These are phyloP conservation scores for Ophonus ardosiacus DNA, from an alignment of 2,888 invertebrate species.

Conservation along the genomic window DNA sequence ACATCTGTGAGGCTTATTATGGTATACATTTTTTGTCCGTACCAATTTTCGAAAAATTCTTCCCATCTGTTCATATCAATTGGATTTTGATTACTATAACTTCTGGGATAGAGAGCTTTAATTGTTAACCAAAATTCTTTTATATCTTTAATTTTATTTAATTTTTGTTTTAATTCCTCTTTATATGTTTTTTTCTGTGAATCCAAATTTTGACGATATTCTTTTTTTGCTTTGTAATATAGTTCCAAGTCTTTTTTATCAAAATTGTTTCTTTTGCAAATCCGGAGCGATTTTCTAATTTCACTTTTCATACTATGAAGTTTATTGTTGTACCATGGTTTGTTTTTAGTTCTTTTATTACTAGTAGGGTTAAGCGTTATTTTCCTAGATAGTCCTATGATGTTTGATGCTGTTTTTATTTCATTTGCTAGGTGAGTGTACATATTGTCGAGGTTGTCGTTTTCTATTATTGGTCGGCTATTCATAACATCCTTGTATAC, in stretches of 20 bases:
- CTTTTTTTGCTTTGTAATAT: conserved; percentile 3
- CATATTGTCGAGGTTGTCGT: background rate
- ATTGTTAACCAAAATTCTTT: conserved; percentile 23
- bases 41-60: too few species aligned
- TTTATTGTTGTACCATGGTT: conserved; percentile 5
- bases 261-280: too few species aligned
- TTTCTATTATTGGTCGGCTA: background rate
- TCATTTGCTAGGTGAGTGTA: background rate
- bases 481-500: background rate
- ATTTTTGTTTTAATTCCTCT: conserved; percentile 5
- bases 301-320: conserved; percentile 5
- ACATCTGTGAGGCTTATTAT: background rate
- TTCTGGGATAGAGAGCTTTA: background rate
- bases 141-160: background rate
- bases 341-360: background rate
- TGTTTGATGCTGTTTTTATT: background rate
- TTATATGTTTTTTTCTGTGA: background rate
- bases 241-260: background rate
- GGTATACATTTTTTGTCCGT: too few species aligned
- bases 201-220: background rate
- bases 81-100: background rate
- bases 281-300: too few species aligned
- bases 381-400: background rate
- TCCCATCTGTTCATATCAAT: too few species aligned
- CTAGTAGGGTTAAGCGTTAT: background rate